Evolutionary conservation across 2,797 vertebrate genomes (phyloP).

Genomic region (Scolopax bukidnonensis): DNA sequence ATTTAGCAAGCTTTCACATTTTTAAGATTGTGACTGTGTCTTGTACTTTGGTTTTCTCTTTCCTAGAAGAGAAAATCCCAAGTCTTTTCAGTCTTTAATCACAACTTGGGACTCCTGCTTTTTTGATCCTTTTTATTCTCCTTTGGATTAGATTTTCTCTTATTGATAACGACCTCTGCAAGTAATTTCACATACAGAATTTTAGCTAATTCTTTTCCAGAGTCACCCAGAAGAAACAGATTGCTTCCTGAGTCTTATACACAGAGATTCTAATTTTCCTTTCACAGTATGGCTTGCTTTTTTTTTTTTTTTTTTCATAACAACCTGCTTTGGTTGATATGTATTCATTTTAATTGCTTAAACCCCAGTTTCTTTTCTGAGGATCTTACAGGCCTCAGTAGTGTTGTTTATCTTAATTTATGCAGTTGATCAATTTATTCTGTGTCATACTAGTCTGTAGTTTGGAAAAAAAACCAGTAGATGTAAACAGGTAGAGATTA

Average conservation of each 20-base stretch:
- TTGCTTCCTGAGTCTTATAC: neutral
- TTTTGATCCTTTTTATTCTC: neutral
- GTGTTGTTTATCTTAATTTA: neutral
- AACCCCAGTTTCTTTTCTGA: neutral
- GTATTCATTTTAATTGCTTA: neutral
- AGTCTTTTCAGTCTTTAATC: neutral
- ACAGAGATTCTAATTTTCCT: neutral
- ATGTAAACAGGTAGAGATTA: neutral
- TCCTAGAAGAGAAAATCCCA: neutral
- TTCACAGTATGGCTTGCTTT: neutral
- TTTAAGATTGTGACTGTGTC: neutral
- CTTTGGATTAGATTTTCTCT: neutral
- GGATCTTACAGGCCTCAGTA: neutral
- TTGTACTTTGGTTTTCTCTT: neutral
- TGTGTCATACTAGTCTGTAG: neutral
- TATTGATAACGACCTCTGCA: neutral
- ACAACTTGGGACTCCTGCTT: neutral
- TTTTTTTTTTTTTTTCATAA: neutral
- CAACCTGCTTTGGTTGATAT: neutral
- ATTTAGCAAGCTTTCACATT: neutral
- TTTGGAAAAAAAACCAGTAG: neutral
- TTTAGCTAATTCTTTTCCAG: neutral
- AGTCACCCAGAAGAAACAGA: neutral
- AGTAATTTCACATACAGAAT: neutral
- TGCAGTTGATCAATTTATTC: neutral